Base-by-base conservation (phyloP, 1,140 invertebrate species). In the Drosophila nannoptera region DNA sequence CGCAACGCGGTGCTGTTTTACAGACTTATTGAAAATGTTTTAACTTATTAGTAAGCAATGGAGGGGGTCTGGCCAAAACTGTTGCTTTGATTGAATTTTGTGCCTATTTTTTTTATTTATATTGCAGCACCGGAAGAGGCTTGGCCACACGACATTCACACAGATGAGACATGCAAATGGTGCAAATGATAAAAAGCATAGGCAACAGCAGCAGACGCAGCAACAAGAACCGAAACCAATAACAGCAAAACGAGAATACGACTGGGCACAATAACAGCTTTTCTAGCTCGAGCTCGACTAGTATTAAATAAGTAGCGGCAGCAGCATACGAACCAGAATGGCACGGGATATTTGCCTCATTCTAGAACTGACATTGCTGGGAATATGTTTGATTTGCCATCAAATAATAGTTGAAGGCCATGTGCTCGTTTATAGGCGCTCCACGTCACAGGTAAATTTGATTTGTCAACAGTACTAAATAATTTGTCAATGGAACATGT, bases 111-210 rank as follows among this genome's bases (percentile, higher is more conserved):
- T 42, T 22, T 40, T 68, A 55, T 59, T 67, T 67, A 46, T 56
- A 60, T 48, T 67, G 22, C 52, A 75, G 74, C 22, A 43, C 22
- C 29, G 43, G 31, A 61, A 43, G n/a, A 63, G 12, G 35, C 11
- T 55, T n/a, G 55, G 2, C 45, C 50, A 49, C 46, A 12, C 36
- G 35, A 22, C 46, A n/a, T 7, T 11, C 42, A 58, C 49, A 64
- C 77, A 81, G 77, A 86, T 86, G 81, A 86, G 81, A 86, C 29
- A 86, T 86, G 81, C 73, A 35, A 77, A 81, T 77, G 64, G 65
- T 75, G 74, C 77, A 65, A 67, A 84, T 84, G 76, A 48, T 84
- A 45, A 62, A 29, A 50, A 64, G 38, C 55, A 63, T 46, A 63
- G 54, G 12, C 53, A 74, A 43, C 74, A 80, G 62, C 81, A 77